A percentile compares a stretch with the other conserved stretches of the same genome.
phyloP scores from a whole-genome alignment of 2,113 vertebrate genomes.

The Dinomys branickii region DNA sequence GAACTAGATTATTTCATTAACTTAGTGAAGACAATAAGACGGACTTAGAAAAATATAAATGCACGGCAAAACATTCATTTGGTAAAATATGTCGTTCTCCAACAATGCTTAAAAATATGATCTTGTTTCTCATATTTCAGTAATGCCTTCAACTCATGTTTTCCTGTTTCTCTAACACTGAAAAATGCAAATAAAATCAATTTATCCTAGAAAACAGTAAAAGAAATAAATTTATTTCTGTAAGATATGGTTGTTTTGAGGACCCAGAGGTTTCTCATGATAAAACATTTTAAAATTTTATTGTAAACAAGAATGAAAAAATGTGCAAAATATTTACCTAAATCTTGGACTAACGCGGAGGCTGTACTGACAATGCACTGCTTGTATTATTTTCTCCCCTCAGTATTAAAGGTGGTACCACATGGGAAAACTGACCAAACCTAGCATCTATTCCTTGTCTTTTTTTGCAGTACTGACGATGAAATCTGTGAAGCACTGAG shows the following conservation, averaged over 20 bases:
- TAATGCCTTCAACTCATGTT: neutral
- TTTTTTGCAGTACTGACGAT: neutral
- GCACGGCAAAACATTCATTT: neutral
- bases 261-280: neutral
- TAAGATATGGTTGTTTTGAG: neutral
- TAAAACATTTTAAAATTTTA: conserved; percentile 28
- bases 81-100: neutral
- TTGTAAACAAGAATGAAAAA: conserved; percentile 28
- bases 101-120: neutral
- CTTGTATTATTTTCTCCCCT: neutral
- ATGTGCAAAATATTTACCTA: neutral
- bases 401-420: neutral
- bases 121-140: neutral
- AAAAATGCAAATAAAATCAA: neutral
- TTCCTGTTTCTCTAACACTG: neutral
- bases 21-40: neutral
- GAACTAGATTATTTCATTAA: neutral
- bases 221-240: neutral
- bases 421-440: neutral
- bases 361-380: neutral
- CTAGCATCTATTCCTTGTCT: neutral
- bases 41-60: neutral
- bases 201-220: neutral
- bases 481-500: neutral
- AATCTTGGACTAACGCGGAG: neutral